Evolutionary conservation across 30 jellyfish, hydroid and myxozoan genomes (phyloP).

Genomic region (Pelagia noctiluca): DNA sequence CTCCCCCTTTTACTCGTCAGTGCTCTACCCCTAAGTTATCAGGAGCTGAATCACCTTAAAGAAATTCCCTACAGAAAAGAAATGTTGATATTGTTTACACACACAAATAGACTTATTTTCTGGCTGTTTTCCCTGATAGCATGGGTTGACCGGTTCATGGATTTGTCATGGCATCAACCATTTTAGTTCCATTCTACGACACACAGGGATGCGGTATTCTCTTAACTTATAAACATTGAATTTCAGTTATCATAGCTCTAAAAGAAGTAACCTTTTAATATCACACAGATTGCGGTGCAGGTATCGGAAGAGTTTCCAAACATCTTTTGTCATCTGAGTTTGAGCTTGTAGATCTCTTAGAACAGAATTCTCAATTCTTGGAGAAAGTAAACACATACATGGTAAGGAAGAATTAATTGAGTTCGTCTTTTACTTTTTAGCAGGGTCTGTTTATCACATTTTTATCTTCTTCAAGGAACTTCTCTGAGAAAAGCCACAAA

Average conservation of each 20-base stretch:
- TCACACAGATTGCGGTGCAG: slow-evolving; percentile 96
- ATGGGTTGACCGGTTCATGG: too few relatives aligned
- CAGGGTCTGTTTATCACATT: neutral
- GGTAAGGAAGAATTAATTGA: slow-evolving; percentile 18
- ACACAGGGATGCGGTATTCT: neutral
- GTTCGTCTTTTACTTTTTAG: neutral
- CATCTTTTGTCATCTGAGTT: slow-evolving; percentile 65
- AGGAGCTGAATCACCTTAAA: too few relatives aligned
- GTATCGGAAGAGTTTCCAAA: slow-evolving; percentile 94
- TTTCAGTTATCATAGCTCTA: neutral
- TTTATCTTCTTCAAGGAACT: neutral
- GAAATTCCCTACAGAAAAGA: too few relatives aligned
- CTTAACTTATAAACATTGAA: too few relatives aligned
- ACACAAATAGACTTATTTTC: too few relatives aligned
- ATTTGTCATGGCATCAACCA: too few relatives aligned
- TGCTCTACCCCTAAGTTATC: too few relatives aligned
- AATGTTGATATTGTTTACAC: too few relatives aligned
- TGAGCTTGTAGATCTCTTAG: slow-evolving; percentile 89
- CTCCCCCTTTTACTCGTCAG: too few relatives aligned
- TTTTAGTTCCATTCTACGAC: too few relatives aligned
- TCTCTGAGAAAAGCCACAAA: too few relatives aligned
- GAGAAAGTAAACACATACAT: slow-evolving; percentile 44
- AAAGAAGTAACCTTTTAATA: neutral
- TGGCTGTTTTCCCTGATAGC: too few relatives aligned
- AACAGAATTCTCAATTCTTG: slow-evolving; percentile 71